phyloP scores from a whole-genome alignment of 2,113 vertebrate species.

The Spermophilus dauricus region DNA sequence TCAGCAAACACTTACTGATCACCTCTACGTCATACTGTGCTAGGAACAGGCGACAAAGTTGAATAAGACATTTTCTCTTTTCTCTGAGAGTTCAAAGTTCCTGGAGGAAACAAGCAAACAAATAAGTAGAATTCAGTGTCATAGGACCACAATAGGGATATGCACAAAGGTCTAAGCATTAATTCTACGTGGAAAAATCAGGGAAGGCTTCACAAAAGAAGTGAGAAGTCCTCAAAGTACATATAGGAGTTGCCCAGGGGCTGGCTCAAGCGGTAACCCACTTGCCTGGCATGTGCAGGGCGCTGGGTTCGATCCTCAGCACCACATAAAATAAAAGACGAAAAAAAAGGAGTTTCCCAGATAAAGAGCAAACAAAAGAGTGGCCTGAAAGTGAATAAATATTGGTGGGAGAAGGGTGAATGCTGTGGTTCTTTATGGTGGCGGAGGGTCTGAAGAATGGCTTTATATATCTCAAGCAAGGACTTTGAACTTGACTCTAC shows the following conservation, averaged over 20 bases:
- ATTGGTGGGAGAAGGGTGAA: neutral
- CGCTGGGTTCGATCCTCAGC: too few species aligned
- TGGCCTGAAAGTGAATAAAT: neutral
- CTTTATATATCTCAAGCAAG: neutral
- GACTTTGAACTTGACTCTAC: neutral
- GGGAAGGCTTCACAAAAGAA: neutral
- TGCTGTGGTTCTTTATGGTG: neutral
- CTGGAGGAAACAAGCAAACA: neutral
- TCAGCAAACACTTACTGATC: neutral
- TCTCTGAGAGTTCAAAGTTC: neutral
- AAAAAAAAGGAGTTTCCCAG: neutral
- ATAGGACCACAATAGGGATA: neutral
- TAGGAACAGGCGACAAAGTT: neutral
- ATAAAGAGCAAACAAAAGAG: neutral
- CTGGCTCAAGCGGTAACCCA: too few species aligned
- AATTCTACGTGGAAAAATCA: neutral
- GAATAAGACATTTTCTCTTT: neutral
- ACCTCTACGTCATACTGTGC: neutral
- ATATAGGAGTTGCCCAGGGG: neutral
- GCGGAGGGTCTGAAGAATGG: neutral
- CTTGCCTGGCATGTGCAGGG: too few species aligned
- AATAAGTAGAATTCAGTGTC: neutral
- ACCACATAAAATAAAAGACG: too few species aligned
- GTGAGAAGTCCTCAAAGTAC: neutral
- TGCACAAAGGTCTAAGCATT: neutral